These are phyloP conservation scores for Strix aluco DNA, from an alignment of 2,113 vertebrate genomes.

Conservation along the genomic window DNA sequence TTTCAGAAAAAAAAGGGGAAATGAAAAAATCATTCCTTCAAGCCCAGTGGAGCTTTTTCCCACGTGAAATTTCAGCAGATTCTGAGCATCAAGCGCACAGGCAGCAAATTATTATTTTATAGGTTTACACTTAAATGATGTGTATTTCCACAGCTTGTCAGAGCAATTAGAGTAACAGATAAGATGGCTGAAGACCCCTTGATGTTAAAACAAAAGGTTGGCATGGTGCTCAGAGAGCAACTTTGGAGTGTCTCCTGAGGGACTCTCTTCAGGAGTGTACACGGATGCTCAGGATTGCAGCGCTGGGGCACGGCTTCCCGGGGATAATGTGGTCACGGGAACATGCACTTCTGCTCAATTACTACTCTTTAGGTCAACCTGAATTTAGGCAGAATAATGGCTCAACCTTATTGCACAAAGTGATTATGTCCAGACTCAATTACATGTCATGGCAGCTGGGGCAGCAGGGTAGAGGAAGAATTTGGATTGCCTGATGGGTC, in stretches of 20 bases:
- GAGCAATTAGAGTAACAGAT: slow-evolving; percentile 7
- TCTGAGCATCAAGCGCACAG: not conserved
- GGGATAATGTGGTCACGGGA: not conserved
- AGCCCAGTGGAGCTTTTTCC: not conserved
- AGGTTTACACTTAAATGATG: slow-evolving; percentile 14
- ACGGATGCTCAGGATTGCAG: not conserved
- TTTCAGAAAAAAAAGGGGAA: not conserved
- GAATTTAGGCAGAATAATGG: not conserved
- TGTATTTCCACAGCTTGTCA: slow-evolving; percentile 21
- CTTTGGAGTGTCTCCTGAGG: not conserved
- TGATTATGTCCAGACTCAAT: not conserved
- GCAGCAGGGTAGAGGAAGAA: not conserved
- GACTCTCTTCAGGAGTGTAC: not conserved
- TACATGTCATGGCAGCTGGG: accelerated
- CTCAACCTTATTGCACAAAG: not conserved
- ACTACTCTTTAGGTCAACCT: not conserved
- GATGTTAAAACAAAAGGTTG: slow-evolving; percentile 6
- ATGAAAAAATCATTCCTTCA: not conserved
- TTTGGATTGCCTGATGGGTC: not conserved
- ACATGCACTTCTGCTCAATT: not conserved
- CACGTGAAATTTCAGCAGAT: not conserved
- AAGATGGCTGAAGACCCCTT: slow-evolving; percentile 52
- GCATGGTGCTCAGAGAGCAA: not conserved
- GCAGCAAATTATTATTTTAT: slow-evolving; percentile 42
- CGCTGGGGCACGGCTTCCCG: accelerated